Percentiles rank a stretch among this genome's conserved stretches.
Evolutionary conservation across 2,888 invertebrate genomes (phyloP).

Genomic region (Merodon equestris): DNA sequence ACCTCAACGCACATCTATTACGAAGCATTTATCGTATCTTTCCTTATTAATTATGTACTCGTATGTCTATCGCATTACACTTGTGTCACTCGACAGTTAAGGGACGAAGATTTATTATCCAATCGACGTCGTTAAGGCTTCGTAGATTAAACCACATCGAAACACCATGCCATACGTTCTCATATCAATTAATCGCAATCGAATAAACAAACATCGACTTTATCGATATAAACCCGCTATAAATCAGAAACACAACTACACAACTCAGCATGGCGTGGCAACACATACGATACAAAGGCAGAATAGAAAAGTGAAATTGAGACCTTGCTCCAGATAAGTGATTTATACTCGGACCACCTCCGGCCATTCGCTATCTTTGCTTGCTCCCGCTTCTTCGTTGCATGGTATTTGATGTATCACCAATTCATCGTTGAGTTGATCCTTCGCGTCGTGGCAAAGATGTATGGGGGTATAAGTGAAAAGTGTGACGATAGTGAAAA

Average conservation of each 20-base stretch:
- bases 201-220: constrained; percentile 55
- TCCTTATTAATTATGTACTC: too few relatives aligned
- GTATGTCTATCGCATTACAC: constrained; percentile 13
- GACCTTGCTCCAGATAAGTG: constrained; percentile 63
- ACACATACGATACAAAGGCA: not conserved
- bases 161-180: constrained; percentile 39
- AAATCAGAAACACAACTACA: constrained; percentile 47
- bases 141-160: constrained; percentile 21
- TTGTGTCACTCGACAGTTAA: constrained; percentile 20
- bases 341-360: constrained; percentile 55
- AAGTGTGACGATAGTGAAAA: not conserved
- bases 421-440: constrained; percentile 38
- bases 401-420: not conserved
- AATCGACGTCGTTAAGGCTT: constrained; percentile 13
- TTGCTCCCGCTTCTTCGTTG: constrained; percentile 4
- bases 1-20: too few relatives aligned
- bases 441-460: constrained; percentile 11
- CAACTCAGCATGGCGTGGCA: not conserved
- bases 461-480: not conserved
- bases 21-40: too few relatives aligned
- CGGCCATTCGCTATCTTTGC: constrained; percentile 31
- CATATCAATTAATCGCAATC: constrained; percentile 65
- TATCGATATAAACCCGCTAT: constrained; percentile 34
- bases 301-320: constrained; percentile 51
- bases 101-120: constrained; percentile 30